Evolutionary conservation across 2,888 invertebrate genomes (phyloP), one percentile per base, ranked within the genome.

Genomic region (Pandemis corylana): DNA sequence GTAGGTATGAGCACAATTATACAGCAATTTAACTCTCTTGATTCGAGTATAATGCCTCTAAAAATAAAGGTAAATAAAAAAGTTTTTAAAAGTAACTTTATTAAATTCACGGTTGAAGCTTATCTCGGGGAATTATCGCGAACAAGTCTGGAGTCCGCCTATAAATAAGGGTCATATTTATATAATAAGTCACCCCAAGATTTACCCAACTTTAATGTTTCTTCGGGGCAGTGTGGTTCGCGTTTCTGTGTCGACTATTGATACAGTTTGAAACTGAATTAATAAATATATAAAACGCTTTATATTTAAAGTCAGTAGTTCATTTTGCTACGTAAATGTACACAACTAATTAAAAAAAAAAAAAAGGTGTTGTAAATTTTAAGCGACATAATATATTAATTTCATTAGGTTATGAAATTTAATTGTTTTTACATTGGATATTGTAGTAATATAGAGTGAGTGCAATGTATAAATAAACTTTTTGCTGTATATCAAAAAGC

Each of bases 111-210:
- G 76, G 80, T 79, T 79, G 76, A 75, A 62, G 76, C 81, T 83
- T 86, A 86, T 87, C 85, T 80, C 15, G 65, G 72, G 77, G 78
- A 80, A 82, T 75, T 82, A 87, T 87, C 86, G 81, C 77, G 76
- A 83, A 81, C 79, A 81, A 84, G 79, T 84, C 82, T 80, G 77
- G 80, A 85, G 82, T 85, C 86, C 76, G 78, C 80, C 81, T 84
- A 85, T 87, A 86, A 89, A 88, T 88, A 88, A 87, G 81, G 83
- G 82, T 78, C 84, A 87, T 86, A 85, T 87, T 85, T 81, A 83
- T 83, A 83, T 82, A 85, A 84, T 84, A 85, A 84, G 84, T 84
- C 80, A 79, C 84, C 81, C 79, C 79, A 77, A 82, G 83, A 85
- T 86, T 87, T 84, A 80, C 81, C 78, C 75, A 82, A 84, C 80